Conservation (phyloP, 2,113 vertebrate species). For the Turnix velox region DNA sequence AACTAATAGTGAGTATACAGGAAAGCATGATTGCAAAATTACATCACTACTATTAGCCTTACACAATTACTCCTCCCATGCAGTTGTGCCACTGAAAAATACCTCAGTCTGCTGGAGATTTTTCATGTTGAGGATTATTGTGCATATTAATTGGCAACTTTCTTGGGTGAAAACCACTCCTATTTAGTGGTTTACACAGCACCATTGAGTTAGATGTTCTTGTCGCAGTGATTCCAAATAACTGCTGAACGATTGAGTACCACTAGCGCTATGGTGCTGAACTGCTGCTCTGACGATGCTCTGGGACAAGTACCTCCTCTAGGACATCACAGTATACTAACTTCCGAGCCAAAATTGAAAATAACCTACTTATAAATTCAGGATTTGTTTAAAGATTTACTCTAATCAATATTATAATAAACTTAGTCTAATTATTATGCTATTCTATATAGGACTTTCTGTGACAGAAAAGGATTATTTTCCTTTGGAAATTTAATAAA, state of each 20-base stretch:
- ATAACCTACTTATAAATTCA: not conserved
- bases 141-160: not conserved
- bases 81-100: not conserved
- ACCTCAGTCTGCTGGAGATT: not conserved
- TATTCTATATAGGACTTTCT: not conserved
- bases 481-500: not conserved
- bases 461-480: not conserved
- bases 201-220: not conserved
- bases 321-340: not conserved
- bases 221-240: not conserved
- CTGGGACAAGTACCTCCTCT: not conserved
- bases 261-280: not conserved
- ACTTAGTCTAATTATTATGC: not conserved
- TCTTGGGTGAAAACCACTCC: not conserved
- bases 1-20: slow-evolving; percentile 13
- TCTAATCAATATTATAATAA: not conserved
- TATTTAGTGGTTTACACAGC: not conserved
- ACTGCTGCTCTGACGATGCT: not conserved
- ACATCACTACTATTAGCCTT: slow-evolving; percentile 13
- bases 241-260: not conserved
- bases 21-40: slow-evolving; percentile 20
- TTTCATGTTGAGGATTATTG: not conserved
- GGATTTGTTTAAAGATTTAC: not conserved
- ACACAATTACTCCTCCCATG: slow-evolving; percentile 2
- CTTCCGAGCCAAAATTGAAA: not conserved